Percentiles rank a stretch among this genome's conserved stretches.
phyloP scores from a whole-genome alignment of 2,888 invertebrate genomes.

The Andrena bucephala region DNA sequence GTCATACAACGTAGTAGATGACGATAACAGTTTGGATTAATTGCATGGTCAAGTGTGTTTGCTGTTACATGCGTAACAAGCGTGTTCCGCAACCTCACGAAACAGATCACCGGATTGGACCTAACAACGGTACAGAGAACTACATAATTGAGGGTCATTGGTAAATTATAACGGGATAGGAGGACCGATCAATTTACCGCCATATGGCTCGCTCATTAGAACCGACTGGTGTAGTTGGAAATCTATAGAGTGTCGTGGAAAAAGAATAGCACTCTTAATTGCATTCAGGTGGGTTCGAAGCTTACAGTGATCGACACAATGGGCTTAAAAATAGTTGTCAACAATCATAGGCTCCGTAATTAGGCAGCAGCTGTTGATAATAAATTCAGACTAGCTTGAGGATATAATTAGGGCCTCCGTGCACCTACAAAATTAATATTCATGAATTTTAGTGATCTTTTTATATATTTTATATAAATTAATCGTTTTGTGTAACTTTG shows the following conservation, averaged over 20 bases:
- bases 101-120: slow-evolving; percentile 43
- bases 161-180: slow-evolving; percentile 5
- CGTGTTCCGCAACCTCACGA: slow-evolving; percentile 40
- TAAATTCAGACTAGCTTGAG: no score
- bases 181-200: background rate
- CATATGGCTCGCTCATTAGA: background rate
- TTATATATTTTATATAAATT: no score
- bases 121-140: slow-evolving; percentile 26
- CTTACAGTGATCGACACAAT: no score
- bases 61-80: slow-evolving; percentile 55
- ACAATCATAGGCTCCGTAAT: no score
- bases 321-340: no score
- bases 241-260: background rate
- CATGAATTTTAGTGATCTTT: no score
- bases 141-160: slow-evolving; percentile 37
- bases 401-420: no score
- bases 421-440: no score
- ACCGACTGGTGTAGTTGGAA: background rate
- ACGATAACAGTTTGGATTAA: slow-evolving; percentile 59
- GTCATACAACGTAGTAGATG: slow-evolving; percentile 47
- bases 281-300: no score
- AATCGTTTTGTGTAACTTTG: no score
- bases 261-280: no score
- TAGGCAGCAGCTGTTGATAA: no score
- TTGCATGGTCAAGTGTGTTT: slow-evolving; percentile 52